Conservation (phyloP, 2,888 invertebrate species). For the Lymantria monacha region DNA sequence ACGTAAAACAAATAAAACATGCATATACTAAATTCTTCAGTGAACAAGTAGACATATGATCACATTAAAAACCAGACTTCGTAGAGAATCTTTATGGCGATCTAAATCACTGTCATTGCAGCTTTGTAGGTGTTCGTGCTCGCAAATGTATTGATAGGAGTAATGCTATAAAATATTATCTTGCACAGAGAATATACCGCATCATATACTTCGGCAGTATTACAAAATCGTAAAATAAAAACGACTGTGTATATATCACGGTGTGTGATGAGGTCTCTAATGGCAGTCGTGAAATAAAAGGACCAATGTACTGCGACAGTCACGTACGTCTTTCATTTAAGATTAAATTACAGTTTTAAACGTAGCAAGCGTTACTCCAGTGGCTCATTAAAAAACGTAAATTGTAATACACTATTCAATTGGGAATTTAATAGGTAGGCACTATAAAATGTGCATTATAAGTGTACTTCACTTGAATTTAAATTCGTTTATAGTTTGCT, state of each 20-base stretch:
- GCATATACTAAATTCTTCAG: not conserved
- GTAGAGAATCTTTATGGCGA: not conserved
- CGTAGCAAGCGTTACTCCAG: constrained; percentile 33
- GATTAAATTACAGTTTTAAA: constrained; percentile 31
- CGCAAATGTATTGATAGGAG: constrained; percentile 14
- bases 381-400: constrained; percentile 59
- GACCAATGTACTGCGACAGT: constrained; percentile 45
- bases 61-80: not conserved
- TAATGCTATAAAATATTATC: constrained; percentile 33
- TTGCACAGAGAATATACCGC: constrained; percentile 17
- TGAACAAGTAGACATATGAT: not conserved
- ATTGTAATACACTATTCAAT: too few species aligned
- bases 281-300: constrained; percentile 56
- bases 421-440: too few species aligned
- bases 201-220: constrained; percentile 43
- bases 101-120: not conserved
- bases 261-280: constrained; percentile 54
- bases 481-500: too few species aligned
- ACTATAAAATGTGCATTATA: too few species aligned
- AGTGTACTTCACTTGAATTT: too few species aligned
- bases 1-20: too few species aligned
- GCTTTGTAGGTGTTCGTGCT: constrained; percentile 12
- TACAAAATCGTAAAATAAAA: constrained; percentile 63
- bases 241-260: constrained; percentile 46
- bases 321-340: constrained; percentile 48